These are phyloP conservation scores for Halesus radiatus DNA, from an alignment of 1,140 invertebrate genomes.

Conservation along the genomic window DNA sequence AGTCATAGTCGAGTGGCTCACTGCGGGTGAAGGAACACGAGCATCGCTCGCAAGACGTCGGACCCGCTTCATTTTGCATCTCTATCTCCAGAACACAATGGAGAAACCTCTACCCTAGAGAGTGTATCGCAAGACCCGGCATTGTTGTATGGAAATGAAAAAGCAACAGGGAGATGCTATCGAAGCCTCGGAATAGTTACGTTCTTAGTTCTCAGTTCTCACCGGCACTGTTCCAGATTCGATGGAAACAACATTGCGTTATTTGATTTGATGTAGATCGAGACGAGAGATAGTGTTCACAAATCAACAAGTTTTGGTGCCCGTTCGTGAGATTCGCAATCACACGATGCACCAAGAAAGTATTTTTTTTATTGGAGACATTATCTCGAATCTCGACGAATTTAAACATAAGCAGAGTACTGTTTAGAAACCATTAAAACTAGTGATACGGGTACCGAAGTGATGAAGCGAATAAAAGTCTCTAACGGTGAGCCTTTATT, in stretches of 20 bases:
- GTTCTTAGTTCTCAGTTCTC: conserved; percentile 8
- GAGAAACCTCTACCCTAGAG: conserved; percentile 29
- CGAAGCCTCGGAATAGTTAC: background rate
- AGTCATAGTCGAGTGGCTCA: conserved; percentile 27
- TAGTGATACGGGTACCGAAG: no score
- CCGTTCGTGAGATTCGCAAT: conserved; percentile 17
- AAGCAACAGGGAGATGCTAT: conserved; percentile 34
- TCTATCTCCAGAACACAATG: conserved; percentile 31
- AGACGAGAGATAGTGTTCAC: conserved; percentile 10
- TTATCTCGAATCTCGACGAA: no score
- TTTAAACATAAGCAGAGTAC: no score
- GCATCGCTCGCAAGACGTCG: background rate
- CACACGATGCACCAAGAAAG: background rate
- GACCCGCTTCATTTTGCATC: conserved; percentile 34
- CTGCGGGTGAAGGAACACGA: background rate
- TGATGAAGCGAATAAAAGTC: no score
- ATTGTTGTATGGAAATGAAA: conserved; percentile 39
- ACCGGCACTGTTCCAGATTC: conserved; percentile 9
- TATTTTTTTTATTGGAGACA: no score
- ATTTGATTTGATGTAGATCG: conserved; percentile 10
- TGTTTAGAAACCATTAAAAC: no score
- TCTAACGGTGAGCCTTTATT: no score
- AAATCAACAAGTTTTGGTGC: background rate
- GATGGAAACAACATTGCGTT: conserved; percentile 4
- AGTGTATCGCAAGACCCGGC: conserved; percentile 9